A percentile compares a stretch with the other conserved stretches of the same genome.
phyloP scores from a whole-genome alignment of 2,113 vertebrate species.

The Mystacornis crossleyi region DNA sequence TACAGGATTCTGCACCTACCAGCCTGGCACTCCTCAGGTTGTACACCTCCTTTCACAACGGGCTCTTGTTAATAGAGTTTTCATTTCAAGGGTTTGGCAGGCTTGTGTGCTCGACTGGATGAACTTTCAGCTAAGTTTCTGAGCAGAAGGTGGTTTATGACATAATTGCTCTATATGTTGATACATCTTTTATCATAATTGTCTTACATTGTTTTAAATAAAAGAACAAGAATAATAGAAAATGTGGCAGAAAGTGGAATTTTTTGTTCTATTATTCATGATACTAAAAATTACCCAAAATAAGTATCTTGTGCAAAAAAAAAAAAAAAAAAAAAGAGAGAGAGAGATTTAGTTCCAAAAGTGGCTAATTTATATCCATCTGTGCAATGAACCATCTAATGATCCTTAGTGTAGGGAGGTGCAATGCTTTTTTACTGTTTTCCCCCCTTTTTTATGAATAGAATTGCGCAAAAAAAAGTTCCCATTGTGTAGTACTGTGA shows the following conservation, averaged over 20 bases:
- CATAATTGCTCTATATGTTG: constrained; percentile 77
- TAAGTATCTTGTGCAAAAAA: constrained; percentile 57
- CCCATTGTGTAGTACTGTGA: constrained; percentile 78
- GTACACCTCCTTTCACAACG: background rate
- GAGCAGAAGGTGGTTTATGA: constrained; percentile 68
- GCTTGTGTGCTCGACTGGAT: constrained; percentile 54
- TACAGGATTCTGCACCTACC: background rate
- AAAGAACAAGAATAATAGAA: constrained; percentile 76
- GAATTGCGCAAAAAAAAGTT: constrained; percentile 74
- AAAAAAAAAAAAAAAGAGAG: too few relatives aligned
- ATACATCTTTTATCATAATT: constrained; percentile 78
- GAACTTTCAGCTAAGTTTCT: constrained; percentile 77
- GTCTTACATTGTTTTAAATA: constrained; percentile 77
- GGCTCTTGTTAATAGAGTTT: constrained; percentile 45
- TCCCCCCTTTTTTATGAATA: constrained; percentile 69
- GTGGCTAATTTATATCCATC: constrained; percentile 73
- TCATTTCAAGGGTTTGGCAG: constrained; percentile 67
- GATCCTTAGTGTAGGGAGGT: constrained; percentile 60
- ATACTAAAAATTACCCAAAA: constrained; percentile 74
- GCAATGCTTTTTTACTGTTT: constrained; percentile 65
- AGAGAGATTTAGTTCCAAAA: constrained; percentile 58
- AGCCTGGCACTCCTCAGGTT: background rate
- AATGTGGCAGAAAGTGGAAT: constrained; percentile 61
- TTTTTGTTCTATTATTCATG: constrained; percentile 73
- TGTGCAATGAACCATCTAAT: constrained; percentile 72